Evolutionary conservation across 2,113 vertebrate species (phyloP).

Genomic region (Delphinapterus leucas): DNA sequence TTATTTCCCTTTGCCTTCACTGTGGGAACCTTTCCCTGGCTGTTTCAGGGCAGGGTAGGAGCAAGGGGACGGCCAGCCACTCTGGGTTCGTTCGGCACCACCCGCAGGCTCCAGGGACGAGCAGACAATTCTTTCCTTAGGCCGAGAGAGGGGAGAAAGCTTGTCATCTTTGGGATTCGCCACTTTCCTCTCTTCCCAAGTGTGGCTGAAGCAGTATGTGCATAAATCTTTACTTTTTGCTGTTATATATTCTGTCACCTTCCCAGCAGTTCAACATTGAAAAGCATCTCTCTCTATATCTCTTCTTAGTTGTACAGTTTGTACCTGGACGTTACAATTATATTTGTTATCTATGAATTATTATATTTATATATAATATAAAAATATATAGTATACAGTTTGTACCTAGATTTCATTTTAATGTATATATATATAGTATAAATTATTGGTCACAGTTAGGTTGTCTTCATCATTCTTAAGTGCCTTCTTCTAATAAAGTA

Average conservation of each 20-base stretch:
- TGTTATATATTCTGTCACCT: neutral
- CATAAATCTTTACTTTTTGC: neutral
- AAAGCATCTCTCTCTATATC: neutral
- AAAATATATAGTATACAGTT: neutral
- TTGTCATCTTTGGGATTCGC: neutral
- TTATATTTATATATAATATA: neutral
- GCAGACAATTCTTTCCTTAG: neutral
- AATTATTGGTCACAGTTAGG: neutral
- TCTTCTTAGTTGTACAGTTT: neutral
- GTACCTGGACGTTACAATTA: neutral
- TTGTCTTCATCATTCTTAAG: neutral
- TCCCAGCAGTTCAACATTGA: neutral
- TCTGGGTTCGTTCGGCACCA: neutral
- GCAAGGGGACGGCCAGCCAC: fast-evolving
- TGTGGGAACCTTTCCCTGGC: neutral
- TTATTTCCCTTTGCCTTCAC: neutral
- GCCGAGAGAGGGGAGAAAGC: neutral
- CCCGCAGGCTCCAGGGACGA: neutral
- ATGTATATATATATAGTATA: neutral
- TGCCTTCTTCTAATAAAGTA: neutral
- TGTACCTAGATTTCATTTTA: neutral
- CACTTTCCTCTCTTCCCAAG: fast-evolving
- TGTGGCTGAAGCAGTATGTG: fast-evolving
- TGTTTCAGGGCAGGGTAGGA: neutral
- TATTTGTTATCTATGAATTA: neutral